Base-by-base conservation (phyloP, 2,888 invertebrate genomes). In the Hemicrepidius hirtus region DNA sequence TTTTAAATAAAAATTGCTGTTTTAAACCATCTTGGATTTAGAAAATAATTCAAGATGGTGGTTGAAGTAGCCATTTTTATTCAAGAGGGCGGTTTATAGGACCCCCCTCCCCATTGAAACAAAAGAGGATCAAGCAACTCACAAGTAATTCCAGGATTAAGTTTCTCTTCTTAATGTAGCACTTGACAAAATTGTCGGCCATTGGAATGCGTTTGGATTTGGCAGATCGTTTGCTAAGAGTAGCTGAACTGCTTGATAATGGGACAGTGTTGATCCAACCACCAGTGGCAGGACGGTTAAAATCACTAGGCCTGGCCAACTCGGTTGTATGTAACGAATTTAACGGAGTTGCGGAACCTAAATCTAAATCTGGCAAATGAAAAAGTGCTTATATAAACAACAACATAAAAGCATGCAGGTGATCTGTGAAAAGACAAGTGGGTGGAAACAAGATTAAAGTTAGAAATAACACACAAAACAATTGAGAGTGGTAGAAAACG, bases 251-350 rank as follows among this genome's bases (percentile, higher is more conserved):
- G 80, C 92, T 87, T 18, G 94, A 94, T 55, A 94, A 88, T 0
- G 92, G 92, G 79, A 97, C 95, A n/a, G 97, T 97, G 83, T 97
- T 98, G 77, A 97, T 97, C 98, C 98, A 98, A 0, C 96, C 97
- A 0, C 96, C 97, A 0, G 91, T 96, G 0, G 91, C 90, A 0
- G 90, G 88, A 55, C 89, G 89, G 44, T 89, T 89, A 0, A 90
- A 88, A 72, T 92, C 92, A 63, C 90, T 85, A 24, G 89, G 88
- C 55, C 88, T 88, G 0, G 85, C 80, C 68, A 87, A 76, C 78
- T 85, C 86, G 70, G 83, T 85, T 66, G 80, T 85, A 49, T 78
- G 80, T 12, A 80, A 71, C 35, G 80, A 77, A 20, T 80, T 70
- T 53, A 84, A 69, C 0, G 87, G 81, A 0, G 88, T 86, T 0